Percentiles rank a stretch among this genome's conserved stretches.
Conservation (phyloP, 2,797 vertebrate species). For the Cryptoblepharus egeriae region DNA sequence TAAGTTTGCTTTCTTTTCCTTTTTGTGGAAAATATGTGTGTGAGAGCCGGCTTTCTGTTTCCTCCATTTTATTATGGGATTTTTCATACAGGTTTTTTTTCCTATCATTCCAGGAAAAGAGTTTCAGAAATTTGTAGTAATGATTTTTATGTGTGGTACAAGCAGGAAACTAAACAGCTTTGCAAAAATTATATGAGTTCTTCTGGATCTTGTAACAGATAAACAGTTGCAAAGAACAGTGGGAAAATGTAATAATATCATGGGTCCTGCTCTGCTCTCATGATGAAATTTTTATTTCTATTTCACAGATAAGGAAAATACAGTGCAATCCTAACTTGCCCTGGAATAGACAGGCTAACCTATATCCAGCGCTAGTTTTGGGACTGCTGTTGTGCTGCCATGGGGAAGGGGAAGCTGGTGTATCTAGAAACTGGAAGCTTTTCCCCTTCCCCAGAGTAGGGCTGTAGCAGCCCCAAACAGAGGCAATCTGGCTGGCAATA, state of each 20-base stretch:
- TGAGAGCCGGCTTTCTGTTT: neutral
- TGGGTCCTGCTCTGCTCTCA: neutral
- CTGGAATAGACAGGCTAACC: too few species aligned
- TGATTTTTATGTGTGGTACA: neutral
- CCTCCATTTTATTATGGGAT: neutral
- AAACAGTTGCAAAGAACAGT: neutral
- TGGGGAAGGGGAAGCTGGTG: too few species aligned
- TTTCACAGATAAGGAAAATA: neutral
- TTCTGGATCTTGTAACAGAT: neutral
- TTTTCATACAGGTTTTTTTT: neutral
- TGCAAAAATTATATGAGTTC: neutral
- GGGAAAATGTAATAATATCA: neutral
- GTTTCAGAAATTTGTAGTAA: neutral
- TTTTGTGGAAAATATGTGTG: neutral
- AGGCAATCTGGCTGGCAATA: too few species aligned
- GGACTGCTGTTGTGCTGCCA: too few species aligned
- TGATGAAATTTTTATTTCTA: neutral
- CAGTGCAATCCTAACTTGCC: too few species aligned
- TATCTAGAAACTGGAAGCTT: too few species aligned
- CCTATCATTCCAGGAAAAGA: neutral
- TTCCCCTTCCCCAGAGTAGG: too few species aligned
- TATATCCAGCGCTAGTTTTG: too few species aligned
- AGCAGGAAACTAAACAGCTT: neutral
- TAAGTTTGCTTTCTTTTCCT: neutral
- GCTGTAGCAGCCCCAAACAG: too few species aligned